Conservation (phyloP, 2,797 vertebrate species). For the Dermochelys coriacea region DNA sequence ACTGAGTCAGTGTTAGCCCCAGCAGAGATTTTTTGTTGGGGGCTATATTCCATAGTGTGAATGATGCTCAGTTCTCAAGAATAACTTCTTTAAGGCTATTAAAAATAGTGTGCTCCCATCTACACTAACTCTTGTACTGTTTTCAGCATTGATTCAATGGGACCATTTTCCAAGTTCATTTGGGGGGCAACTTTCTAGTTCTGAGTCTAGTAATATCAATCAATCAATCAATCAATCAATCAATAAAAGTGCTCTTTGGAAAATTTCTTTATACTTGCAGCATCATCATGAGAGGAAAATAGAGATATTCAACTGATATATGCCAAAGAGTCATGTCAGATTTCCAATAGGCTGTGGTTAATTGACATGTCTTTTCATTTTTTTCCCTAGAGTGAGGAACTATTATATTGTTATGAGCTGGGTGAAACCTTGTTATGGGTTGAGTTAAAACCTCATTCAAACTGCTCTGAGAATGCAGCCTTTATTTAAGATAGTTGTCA, state of each 20-base stretch:
- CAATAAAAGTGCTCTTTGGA: background rate
- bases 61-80: background rate
- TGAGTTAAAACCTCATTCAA: too few species aligned
- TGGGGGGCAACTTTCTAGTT: background rate
- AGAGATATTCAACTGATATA: background rate
- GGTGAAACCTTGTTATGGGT: too few species aligned
- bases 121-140: background rate
- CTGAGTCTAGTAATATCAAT: background rate
- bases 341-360: background rate
- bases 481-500: too few species aligned
- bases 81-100: background rate
- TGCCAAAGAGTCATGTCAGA: slow-evolving; percentile 14
- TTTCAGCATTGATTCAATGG: background rate
- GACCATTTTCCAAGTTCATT: background rate
- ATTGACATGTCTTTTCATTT: background rate
- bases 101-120: background rate
- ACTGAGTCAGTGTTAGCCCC: background rate
- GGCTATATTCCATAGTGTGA: background rate
- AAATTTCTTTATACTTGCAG: slow-evolving; percentile 13
- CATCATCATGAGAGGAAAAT: slow-evolving; percentile 20
- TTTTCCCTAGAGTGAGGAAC: too few species aligned
- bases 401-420: too few species aligned
- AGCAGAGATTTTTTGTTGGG: background rate
- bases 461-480: too few species aligned
- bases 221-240: background rate